Percentiles rank a stretch among this genome's conserved stretches.
Conservation (phyloP, 2,113 vertebrate species). For the Octodon degus region DNA sequence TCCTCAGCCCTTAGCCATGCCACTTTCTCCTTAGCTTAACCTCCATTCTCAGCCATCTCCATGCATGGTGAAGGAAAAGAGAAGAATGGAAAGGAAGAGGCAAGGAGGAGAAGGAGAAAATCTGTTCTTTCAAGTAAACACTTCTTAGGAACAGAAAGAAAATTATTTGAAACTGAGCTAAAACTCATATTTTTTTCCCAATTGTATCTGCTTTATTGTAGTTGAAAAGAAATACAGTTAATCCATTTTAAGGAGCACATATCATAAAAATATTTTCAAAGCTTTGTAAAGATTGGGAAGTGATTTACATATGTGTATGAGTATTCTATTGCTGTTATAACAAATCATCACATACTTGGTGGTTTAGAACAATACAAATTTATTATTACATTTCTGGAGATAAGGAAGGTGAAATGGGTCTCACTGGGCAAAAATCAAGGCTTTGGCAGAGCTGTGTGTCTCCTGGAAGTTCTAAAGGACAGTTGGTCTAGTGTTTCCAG, state of each 20-base stretch:
- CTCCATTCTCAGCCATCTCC: neutral
- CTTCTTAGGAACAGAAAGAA: neutral
- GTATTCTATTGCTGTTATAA: neutral
- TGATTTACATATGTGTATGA: neutral
- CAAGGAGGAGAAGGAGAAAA: neutral
- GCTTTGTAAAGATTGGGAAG: neutral
- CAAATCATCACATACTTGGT: neutral
- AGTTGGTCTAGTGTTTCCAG: neutral
- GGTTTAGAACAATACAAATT: neutral
- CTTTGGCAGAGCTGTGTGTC: neutral
- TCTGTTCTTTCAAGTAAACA: neutral
- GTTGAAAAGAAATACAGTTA: neutral
- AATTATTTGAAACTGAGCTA: neutral
- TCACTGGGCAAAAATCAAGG: neutral
- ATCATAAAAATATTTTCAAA: neutral
- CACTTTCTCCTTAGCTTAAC: neutral
- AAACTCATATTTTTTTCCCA: neutral
- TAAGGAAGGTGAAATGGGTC: neutral
- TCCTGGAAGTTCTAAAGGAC: neutral
- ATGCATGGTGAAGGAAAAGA: neutral
- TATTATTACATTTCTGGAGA: neutral
- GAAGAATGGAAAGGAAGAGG: neutral
- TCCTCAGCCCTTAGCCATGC: neutral
- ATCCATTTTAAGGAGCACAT: neutral
- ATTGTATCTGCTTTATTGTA: neutral